Percentiles rank a stretch among this genome's conserved stretches.
Conservation (phyloP, 2,888 invertebrate species). For the Agrilus biguttatus region DNA sequence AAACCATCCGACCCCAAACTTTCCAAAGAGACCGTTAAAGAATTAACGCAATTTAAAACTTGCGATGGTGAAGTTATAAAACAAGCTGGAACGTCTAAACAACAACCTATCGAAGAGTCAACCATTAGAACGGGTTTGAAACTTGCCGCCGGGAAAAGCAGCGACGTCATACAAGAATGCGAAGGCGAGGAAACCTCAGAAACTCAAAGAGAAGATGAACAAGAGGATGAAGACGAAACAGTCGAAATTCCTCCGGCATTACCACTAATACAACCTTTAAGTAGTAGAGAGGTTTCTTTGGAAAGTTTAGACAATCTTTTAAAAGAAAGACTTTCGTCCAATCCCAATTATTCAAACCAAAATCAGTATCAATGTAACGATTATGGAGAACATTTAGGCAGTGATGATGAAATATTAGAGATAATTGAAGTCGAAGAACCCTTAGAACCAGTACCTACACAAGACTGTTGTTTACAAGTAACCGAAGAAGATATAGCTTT, state of each 20-base stretch:
- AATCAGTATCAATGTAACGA: slow-evolving; percentile 26
- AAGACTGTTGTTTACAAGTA: slow-evolving; percentile 77
- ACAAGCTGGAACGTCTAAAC: slow-evolving; percentile 37
- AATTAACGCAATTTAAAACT: slow-evolving; percentile 48
- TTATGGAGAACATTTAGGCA: slow-evolving; percentile 34
- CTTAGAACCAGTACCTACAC: slow-evolving; percentile 71
- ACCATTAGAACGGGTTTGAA: slow-evolving; percentile 47
- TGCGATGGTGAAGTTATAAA: slow-evolving; percentile 36
- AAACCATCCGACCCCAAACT: slow-evolving; percentile 24
- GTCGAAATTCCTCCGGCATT: slow-evolving; percentile 71
- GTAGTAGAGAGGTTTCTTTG: slow-evolving; percentile 69
- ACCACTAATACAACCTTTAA: slow-evolving; percentile 63
- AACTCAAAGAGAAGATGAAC: slow-evolving; percentile 35
- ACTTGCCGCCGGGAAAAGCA: slow-evolving; percentile 17
- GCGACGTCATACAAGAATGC: slow-evolving; percentile 25
- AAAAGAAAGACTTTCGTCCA: slow-evolving; percentile 49
- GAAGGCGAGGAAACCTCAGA: slow-evolving; percentile 20
- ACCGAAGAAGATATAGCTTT: slow-evolving; percentile 86
- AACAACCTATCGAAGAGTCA: slow-evolving; percentile 43
- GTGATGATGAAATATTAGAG: slow-evolving; percentile 58
- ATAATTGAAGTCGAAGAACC: slow-evolving; percentile 69
- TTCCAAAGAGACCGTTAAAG: slow-evolving; percentile 35
- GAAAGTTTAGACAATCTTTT: slow-evolving; percentile 66
- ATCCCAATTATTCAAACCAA: slow-evolving; percentile 22
- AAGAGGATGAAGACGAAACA: slow-evolving; percentile 65